A percentile compares a stretch with the other conserved stretches of the same genome.
Evolutionary conservation across 2,797 vertebrate genomes (phyloP).

Genomic region (Sebastes oblongus): DNA sequence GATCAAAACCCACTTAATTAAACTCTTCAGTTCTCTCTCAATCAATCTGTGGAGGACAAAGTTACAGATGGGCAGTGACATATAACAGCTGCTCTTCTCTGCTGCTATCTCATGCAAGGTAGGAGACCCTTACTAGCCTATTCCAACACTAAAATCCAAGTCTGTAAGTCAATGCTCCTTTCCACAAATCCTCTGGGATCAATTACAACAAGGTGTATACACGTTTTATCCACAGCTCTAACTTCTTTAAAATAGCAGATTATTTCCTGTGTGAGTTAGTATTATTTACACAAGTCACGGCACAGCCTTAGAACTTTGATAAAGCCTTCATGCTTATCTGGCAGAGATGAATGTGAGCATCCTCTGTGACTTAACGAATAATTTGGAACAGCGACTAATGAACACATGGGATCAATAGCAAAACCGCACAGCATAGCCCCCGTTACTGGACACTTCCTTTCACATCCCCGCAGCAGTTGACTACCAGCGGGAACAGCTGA

Average conservation of each 20-base stretch:
- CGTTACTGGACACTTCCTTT: conserved; percentile 16
- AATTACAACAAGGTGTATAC: conserved; percentile 23
- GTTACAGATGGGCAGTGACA: conserved; percentile 10
- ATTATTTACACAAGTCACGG: conserved; percentile 25
- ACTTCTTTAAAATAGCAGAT: conserved; percentile 1
- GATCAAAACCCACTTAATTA: conserved; percentile 37
- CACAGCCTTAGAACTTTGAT: conserved; percentile 25
- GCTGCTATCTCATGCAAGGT: background rate
- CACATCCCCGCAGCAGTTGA: conserved; percentile 11
- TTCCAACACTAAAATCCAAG: conserved; percentile 38
- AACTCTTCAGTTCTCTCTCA: conserved; percentile 10
- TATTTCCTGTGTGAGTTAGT: background rate
- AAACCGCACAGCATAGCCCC: conserved; percentile 11
- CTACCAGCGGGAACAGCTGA: conserved; percentile 30
- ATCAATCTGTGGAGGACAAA: background rate
- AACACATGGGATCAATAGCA: conserved; percentile 47
- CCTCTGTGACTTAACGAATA: conserved; percentile 34
- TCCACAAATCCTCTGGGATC: conserved; percentile 42
- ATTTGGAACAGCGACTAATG: conserved; percentile 44
- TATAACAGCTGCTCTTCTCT: conserved; percentile 32
- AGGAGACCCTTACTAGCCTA: conserved; percentile 3
- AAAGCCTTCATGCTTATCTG: conserved; percentile 30
- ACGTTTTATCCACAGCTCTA: conserved; percentile 4
- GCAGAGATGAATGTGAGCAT: conserved; percentile 28
- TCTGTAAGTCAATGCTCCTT: conserved; percentile 6